These are phyloP conservation scores for Molothrus aeneus DNA, from an alignment of 2,797 vertebrate species.

Conservation along the genomic window DNA sequence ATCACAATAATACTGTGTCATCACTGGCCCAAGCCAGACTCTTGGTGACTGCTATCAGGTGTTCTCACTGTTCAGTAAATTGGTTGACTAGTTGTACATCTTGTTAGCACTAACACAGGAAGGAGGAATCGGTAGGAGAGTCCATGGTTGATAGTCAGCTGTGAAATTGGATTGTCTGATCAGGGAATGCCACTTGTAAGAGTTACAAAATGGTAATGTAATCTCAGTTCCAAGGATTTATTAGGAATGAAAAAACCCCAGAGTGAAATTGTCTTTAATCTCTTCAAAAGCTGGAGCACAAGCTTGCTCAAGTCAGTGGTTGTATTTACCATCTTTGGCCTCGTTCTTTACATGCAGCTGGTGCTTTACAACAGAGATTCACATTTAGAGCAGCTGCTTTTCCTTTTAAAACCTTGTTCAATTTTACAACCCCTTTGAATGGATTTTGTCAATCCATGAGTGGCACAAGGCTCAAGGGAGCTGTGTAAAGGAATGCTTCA, in stretches of 20 bases:
- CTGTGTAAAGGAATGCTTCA: constrained; percentile 18
- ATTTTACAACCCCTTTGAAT: background rate
- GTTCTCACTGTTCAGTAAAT: background rate
- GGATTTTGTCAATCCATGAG: background rate
- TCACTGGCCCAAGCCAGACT: background rate
- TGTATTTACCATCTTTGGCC: background rate
- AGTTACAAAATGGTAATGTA: background rate
- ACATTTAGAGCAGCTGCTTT: background rate
- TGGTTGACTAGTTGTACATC: fast-evolving
- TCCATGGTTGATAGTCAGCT: background rate
- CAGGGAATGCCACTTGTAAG: background rate
- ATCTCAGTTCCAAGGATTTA: background rate
- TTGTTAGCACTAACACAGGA: background rate
- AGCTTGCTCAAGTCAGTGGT: background rate
- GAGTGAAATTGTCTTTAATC: background rate
- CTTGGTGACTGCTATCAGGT: background rate
- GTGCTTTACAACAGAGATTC: background rate
- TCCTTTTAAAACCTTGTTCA: background rate
- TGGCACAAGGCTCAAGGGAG: background rate
- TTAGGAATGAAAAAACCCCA: background rate
- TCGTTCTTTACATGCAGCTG: background rate
- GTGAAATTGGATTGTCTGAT: background rate
- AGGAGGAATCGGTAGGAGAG: background rate
- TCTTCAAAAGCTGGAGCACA: background rate
- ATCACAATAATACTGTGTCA: background rate